These are phyloP conservation scores for Python bivittatus DNA, from an alignment of 2,113 vertebrate genomes.

Conservation along the genomic window DNA sequence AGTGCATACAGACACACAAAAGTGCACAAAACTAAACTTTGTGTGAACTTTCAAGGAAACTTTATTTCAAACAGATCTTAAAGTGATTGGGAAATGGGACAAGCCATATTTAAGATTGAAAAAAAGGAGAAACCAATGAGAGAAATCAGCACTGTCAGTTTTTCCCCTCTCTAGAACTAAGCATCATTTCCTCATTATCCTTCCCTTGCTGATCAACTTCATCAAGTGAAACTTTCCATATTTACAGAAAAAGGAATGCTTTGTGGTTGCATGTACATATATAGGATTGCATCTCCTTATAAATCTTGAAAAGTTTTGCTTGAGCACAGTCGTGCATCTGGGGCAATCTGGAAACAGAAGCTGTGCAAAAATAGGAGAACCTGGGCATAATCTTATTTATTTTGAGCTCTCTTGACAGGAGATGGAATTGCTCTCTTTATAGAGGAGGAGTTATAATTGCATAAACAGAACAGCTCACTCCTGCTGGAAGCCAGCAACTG, in stretches of 20 bases:
- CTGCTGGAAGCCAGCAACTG: constrained; percentile 12
- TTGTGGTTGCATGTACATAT: background rate
- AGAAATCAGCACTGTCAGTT: too few species aligned
- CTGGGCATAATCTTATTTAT: constrained; percentile 5
- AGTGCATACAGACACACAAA: too few species aligned
- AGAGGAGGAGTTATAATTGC: constrained; percentile 24
- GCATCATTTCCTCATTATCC: too few species aligned
- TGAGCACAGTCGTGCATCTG: background rate
- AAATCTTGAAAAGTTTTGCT: background rate
- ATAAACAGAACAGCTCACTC: constrained; percentile 7
- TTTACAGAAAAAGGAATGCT: background rate
- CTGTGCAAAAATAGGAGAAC: background rate
- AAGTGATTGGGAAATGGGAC: too few species aligned
- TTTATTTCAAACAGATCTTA: too few species aligned
- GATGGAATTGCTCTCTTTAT: constrained; percentile 4
- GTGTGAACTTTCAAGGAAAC: too few species aligned
- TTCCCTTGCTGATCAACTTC: background rate
- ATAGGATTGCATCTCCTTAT: background rate
- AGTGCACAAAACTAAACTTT: too few species aligned
- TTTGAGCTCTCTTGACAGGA: constrained; percentile 7
- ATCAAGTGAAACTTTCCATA: background rate
- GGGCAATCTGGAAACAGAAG: background rate
- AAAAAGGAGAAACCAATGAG: too few species aligned
- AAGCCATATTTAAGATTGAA: too few species aligned
- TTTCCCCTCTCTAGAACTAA: too few species aligned